phyloP scores from a whole-genome alignment of 2,797 vertebrate species.

The Rachycentron canadum region DNA sequence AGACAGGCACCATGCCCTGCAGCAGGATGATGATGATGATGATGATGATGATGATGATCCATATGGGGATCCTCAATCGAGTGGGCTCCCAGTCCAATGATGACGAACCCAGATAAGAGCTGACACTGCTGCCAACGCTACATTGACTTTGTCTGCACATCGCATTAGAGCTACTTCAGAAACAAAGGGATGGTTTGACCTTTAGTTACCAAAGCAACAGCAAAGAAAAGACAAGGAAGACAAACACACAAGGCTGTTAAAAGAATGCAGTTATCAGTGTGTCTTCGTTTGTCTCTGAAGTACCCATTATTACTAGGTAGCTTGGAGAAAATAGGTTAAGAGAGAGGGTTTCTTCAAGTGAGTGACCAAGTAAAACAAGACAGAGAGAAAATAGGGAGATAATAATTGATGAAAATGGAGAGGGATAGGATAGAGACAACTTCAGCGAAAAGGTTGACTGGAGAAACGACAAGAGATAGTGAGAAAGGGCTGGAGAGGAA shows the following conservation, averaged over 20 bases:
- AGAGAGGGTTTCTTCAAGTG: constrained; percentile 12
- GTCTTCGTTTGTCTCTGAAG: constrained; percentile 37
- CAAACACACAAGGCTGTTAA: constrained; percentile 29
- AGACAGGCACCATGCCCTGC: constrained; percentile 62
- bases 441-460: constrained; percentile 50
- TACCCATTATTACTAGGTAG: constrained; percentile 25
- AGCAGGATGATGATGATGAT: constrained; percentile 68
- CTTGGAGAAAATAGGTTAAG: constrained; percentile 2
- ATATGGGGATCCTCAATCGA: constrained; percentile 71
- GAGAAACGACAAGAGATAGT: constrained; percentile 40
- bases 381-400: constrained; percentile 13
- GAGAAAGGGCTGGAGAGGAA: constrained; percentile 40
- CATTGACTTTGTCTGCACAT: constrained; percentile 60
- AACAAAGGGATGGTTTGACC: constrained; percentile 64
- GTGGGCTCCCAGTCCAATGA: constrained; percentile 59
- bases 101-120: constrained; percentile 68
- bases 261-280: constrained; percentile 9
- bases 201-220: constrained; percentile 51
- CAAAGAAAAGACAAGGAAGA: constrained; percentile 18
- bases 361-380: constrained; percentile 22
- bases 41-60: constrained; percentile 73
- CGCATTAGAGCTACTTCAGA: constrained; percentile 59
- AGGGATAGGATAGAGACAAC: constrained; percentile 24
- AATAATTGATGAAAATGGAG: constrained; percentile 47
- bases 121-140: constrained; percentile 63